Conservation (phyloP, 23 tunicate genomes). For the Styela plicata region DNA sequence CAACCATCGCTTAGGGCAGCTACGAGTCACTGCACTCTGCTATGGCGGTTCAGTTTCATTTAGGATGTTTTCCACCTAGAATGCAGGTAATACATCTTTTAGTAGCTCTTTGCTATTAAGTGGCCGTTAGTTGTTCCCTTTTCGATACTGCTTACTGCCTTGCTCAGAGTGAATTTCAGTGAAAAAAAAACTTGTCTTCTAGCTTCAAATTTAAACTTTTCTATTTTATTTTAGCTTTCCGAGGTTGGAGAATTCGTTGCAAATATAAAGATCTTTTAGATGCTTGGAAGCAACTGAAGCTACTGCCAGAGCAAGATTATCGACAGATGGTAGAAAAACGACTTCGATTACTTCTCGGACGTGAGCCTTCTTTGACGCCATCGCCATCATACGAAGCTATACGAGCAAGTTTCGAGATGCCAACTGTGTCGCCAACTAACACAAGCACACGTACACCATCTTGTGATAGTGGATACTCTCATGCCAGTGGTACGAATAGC, state of each 20-base stretch:
- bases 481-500: neutral
- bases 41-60: no score
- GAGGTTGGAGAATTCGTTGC: slow-evolving; percentile 29
- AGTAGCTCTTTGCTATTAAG: no score
- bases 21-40: no score
- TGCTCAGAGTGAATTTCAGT: no score
- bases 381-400: slow-evolving; percentile 16
- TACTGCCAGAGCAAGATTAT: slow-evolving; percentile 2
- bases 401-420: slow-evolving; percentile 6
- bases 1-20: no score
- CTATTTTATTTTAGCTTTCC: neutral
- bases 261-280: slow-evolving; percentile 13
- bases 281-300: slow-evolving; percentile 7
- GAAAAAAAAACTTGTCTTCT: no score
- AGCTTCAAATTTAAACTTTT: no score
- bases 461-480: neutral
- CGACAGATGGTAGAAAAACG: neutral
- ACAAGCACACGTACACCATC: neutral
- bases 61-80: no score
- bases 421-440: neutral
- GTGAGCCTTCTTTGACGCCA: neutral
- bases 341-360: neutral
- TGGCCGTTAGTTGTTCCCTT: no score
- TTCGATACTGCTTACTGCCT: no score
- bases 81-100: no score